Evolutionary conservation across 1,140 invertebrate genomes (phyloP).

Genomic region (Glomeris maerens): DNA sequence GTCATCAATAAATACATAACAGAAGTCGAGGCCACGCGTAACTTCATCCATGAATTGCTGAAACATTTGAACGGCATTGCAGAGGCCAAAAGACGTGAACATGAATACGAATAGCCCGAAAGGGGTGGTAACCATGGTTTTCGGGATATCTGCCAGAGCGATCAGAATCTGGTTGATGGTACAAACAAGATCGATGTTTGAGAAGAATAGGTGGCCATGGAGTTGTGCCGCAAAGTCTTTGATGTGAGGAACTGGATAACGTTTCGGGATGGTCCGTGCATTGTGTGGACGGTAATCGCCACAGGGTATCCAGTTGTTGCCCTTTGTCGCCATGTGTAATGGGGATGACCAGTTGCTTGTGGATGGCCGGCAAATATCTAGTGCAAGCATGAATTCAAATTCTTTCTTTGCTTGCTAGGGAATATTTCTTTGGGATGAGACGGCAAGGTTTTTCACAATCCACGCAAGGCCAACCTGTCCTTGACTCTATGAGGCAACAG

Average conservation of each 20-base stretch:
- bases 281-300: conserved; percentile 36
- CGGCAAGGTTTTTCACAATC: conserved; percentile 26
- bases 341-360: conserved; percentile 33
- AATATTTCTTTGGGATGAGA: conserved; percentile 20
- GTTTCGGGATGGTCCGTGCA: conserved; percentile 26
- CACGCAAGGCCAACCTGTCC: no score
- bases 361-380: conserved; percentile 26
- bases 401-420: conserved; percentile 19
- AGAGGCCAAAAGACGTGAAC: conserved; percentile 32
- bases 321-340: conserved; percentile 32
- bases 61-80: conserved; percentile 32
- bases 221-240: conserved; percentile 14
- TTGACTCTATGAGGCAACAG: no score
- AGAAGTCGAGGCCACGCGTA: conserved; percentile 26
- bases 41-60: conserved; percentile 36
- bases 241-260: conserved; percentile 28
- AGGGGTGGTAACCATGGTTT: conserved; percentile 19
- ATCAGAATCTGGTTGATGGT: conserved; percentile 21
- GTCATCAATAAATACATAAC: conserved; percentile 37
- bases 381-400: conserved; percentile 19
- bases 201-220: conserved; percentile 11
- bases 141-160: conserved; percentile 17
- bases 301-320: conserved; percentile 27
- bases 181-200: conserved; percentile 14
- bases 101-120: conserved; percentile 28